Percentiles rank a stretch among this genome's conserved stretches.
Conservation (phyloP, 2,888 invertebrate genomes). For the Venusia cambrica region DNA sequence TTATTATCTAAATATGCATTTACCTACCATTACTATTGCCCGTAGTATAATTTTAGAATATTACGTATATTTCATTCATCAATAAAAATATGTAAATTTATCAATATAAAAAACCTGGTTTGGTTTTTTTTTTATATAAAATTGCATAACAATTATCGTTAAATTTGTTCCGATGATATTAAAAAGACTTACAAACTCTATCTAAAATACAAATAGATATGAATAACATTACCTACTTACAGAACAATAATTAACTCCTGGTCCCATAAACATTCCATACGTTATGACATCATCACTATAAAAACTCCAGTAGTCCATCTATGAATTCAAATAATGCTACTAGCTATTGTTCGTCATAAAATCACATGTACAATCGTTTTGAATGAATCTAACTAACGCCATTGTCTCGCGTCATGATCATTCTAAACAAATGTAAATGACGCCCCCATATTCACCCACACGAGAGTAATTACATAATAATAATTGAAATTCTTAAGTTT, state of each 20-base stretch:
- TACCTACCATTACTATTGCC: no score
- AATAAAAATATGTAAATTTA: neutral
- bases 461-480: slow-evolving; percentile 22
- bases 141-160: no score
- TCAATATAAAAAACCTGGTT: neutral
- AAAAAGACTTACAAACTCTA: no score
- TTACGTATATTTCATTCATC: slow-evolving; percentile 8
- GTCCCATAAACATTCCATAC: no score
- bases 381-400: slow-evolving; percentile 40
- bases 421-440: slow-evolving; percentile 50
- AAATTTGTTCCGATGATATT: no score
- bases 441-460: slow-evolving; percentile 38
- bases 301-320: slow-evolving; percentile 20
- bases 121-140: no score
- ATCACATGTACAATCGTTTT: slow-evolving; percentile 37
- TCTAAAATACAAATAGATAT: no score
- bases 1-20: no score
- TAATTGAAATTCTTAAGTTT: slow-evolving; percentile 13
- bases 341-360: slow-evolving; percentile 37
- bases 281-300: slow-evolving; percentile 25
- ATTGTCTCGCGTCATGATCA: slow-evolving; percentile 50
- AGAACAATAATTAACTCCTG: no score
- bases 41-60: slow-evolving; percentile 24
- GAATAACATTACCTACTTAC: no score
- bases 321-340: slow-evolving; percentile 43